Percentiles rank a stretch among this genome's conserved stretches.
Evolutionary conservation across 1,140 invertebrate genomes (phyloP).

Genomic region (Scylla paramamosain): DNA sequence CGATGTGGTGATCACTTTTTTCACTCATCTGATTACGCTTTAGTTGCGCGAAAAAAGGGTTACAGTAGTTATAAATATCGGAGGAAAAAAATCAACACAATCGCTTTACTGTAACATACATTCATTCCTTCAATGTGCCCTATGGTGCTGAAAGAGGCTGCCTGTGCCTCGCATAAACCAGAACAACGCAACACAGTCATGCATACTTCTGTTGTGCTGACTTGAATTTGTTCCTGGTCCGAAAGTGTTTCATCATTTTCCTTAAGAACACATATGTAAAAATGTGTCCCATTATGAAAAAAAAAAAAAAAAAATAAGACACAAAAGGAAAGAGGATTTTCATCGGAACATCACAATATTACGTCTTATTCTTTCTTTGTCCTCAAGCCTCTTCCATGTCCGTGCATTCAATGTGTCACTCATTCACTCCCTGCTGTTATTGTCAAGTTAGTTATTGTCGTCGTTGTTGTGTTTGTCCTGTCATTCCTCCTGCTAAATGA

Average conservation of each 20-base stretch:
- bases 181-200: too few relatives aligned
- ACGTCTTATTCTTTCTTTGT: not conserved
- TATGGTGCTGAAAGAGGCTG: too few relatives aligned
- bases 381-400: not conserved
- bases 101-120: too few relatives aligned
- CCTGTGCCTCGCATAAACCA: too few relatives aligned
- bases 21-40: not conserved
- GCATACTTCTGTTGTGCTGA: too few relatives aligned
- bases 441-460: not conserved
- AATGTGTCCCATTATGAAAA: not conserved
- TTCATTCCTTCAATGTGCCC: too few relatives aligned
- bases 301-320: not conserved
- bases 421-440: not conserved
- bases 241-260: not conserved
- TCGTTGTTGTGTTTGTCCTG: not conserved
- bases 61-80: not conserved
- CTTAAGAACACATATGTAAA: not conserved
- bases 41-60: not conserved
- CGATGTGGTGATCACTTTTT: not conserved
- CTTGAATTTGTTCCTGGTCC: too few relatives aligned
- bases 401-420: conserved; percentile 2
- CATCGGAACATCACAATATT: not conserved
- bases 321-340: conserved; percentile 1
- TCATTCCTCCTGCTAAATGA: not conserved
- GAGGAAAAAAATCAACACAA: not conserved